Conservation (phyloP, 2,888 invertebrate species). For the Drosophila helvetica region DNA sequence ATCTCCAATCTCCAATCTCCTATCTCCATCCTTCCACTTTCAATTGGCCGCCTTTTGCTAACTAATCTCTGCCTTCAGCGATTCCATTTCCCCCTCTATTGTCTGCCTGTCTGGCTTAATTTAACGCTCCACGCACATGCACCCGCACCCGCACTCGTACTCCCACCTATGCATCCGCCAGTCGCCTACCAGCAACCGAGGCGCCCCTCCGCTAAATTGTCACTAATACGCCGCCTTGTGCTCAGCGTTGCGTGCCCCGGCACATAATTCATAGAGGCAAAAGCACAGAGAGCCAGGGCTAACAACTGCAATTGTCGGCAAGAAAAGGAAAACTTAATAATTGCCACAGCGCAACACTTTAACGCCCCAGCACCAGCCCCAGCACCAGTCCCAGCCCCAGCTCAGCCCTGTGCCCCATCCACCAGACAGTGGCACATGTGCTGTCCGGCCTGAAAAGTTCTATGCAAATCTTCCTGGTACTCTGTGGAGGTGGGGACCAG, state of each 20-base stretch:
- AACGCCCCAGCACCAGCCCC: conserved; percentile 2
- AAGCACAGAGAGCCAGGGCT: conserved; percentile 4
- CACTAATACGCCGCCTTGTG: conserved; percentile 75
- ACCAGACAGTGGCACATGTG: conserved; percentile 45
- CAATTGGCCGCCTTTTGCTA: conserved; percentile 11
- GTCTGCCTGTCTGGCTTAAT: conserved; percentile 58
- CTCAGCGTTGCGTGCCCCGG: conserved; percentile 65
- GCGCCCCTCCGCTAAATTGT: conserved; percentile 61
- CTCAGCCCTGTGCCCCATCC: neutral
- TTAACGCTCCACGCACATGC: conserved; percentile 73
- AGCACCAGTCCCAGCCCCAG: conserved; percentile 13
- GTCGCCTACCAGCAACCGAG: too few species aligned
- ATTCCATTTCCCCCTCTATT: conserved; percentile 6
- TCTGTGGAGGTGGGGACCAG: conserved; percentile 47
- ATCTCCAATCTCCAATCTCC: neutral
- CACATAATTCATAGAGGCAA: conserved; percentile 58
- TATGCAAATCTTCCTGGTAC: conserved; percentile 61
- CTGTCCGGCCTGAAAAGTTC: conserved; percentile 29
- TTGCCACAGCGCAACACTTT: conserved; percentile 47
- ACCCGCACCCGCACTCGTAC: too few species aligned
- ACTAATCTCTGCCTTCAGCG: neutral
- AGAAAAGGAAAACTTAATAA: conserved; percentile 47
- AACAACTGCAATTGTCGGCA: conserved; percentile 39
- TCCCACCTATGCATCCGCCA: conserved; percentile 36
- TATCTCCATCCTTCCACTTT: neutral